Conservation (phyloP, 2,797 vertebrate species). For the Bradypodion pumilum region DNA sequence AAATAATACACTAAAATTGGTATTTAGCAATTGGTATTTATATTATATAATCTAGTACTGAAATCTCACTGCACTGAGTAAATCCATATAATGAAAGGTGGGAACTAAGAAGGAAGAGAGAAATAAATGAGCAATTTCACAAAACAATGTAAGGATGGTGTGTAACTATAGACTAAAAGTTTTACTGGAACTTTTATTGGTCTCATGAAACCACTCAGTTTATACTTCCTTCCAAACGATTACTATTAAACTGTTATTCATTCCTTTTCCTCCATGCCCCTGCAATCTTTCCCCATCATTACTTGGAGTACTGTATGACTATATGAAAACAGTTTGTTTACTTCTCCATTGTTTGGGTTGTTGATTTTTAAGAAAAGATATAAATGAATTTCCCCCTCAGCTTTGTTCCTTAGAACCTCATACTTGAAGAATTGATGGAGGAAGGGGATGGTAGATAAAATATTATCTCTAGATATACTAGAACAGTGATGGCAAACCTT, state of each 20-base stretch:
- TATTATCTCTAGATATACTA: constrained; percentile 63
- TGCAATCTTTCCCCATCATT: constrained; percentile 52
- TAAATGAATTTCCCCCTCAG: constrained; percentile 58
- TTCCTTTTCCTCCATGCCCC: constrained; percentile 52
- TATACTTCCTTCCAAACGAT: constrained; percentile 49
- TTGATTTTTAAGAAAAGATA: constrained; percentile 17
- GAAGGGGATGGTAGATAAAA: constrained; percentile 50
- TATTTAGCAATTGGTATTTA: constrained; percentile 11
- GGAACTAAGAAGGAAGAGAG: neutral
- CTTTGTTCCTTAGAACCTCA: constrained; percentile 43
- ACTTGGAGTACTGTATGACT: constrained; percentile 48
- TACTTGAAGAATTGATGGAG: constrained; percentile 23
- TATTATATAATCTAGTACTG: constrained; percentile 30
- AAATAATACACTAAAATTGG: neutral
- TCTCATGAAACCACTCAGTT: constrained; percentile 46
- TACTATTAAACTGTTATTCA: constrained; percentile 53
- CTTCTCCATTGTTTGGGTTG: constrained; percentile 5
- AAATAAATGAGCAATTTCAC: constrained; percentile 31
- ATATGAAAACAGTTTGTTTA: constrained; percentile 48
- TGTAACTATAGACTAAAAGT: constrained; percentile 26
- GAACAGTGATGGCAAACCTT: too few species aligned
- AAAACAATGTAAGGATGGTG: neutral
- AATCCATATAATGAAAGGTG: neutral
- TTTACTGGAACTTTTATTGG: constrained; percentile 38
- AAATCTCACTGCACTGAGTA: constrained; percentile 31